Evolutionary conservation across 1,140 invertebrate genomes (phyloP).

Genomic region (Apis laboriosa): DNA sequence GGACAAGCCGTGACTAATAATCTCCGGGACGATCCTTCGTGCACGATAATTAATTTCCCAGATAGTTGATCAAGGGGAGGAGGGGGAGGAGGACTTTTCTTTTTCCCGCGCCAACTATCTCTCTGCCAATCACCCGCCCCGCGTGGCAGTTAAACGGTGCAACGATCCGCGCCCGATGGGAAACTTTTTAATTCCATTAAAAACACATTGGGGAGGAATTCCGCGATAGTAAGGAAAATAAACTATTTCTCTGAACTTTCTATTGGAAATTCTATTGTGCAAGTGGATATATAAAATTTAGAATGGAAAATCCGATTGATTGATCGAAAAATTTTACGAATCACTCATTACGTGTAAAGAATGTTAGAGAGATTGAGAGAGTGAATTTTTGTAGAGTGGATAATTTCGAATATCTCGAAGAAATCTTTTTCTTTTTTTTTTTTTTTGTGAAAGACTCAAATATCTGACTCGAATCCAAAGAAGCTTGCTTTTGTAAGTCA

Average conservation of each 20-base stretch:
- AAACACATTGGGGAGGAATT: constrained; percentile 41
- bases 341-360: too few relatives aligned
- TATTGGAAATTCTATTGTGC: too few relatives aligned
- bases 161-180: constrained; percentile 41
- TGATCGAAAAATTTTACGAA: too few relatives aligned
- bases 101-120: constrained; percentile 52
- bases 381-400: too few relatives aligned
- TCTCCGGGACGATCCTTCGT: constrained; percentile 56
- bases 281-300: too few relatives aligned
- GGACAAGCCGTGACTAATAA: constrained; percentile 64
- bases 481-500: too few relatives aligned
- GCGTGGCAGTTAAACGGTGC: constrained; percentile 53
- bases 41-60: constrained; percentile 67
- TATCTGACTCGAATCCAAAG: too few relatives aligned
- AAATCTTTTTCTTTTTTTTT: too few relatives aligned
- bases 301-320: too few relatives aligned
- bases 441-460: too few relatives aligned
- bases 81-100: constrained; percentile 31
- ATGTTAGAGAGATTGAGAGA: too few relatives aligned
- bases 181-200: constrained; percentile 57
- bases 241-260: background rate
- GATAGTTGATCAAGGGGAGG: constrained; percentile 54
- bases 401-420: too few relatives aligned
- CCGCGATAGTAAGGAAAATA: constrained; percentile 27
- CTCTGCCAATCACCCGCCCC: constrained; percentile 8